These are phyloP conservation scores for Parascotia fuliginaria DNA, from an alignment of 2,888 invertebrate genomes.

Conservation along the genomic window DNA sequence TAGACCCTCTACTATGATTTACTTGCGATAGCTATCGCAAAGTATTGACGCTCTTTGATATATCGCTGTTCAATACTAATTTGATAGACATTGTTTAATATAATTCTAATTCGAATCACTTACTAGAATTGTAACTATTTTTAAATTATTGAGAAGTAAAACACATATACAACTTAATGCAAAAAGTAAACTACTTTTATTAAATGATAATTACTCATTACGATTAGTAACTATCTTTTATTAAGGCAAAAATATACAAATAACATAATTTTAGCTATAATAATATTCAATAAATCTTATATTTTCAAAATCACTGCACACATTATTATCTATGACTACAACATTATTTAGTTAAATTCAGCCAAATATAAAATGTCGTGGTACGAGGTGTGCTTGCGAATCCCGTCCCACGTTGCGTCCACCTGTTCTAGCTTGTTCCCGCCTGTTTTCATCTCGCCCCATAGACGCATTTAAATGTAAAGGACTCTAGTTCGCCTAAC, in stretches of 20 bases:
- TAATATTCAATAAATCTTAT: too few relatives aligned
- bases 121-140: not conserved
- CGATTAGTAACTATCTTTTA: too few relatives aligned
- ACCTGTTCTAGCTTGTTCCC: slow-evolving; percentile 34
- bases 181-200: too few relatives aligned
- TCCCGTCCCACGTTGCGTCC: slow-evolving; percentile 35
- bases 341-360: too few relatives aligned
- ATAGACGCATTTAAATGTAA: slow-evolving; percentile 44
- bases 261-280: too few relatives aligned
- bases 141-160: not conserved
- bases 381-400: slow-evolving; percentile 37
- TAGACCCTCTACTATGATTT: slow-evolving; percentile 39
- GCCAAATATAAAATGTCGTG: slow-evolving; percentile 7
- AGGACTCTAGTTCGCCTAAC: slow-evolving; percentile 32
- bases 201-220: too few relatives aligned
- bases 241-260: too few relatives aligned
- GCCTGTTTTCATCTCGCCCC: slow-evolving; percentile 40
- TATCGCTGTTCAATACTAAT: not conserved
- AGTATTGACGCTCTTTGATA: not conserved
- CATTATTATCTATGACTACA: too few relatives aligned
- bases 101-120: too few relatives aligned
- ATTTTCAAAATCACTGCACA: too few relatives aligned
- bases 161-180: too few relatives aligned
- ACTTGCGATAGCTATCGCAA: slow-evolving; percentile 10
- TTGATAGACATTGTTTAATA: not conserved